Evolutionary conservation across 1,140 invertebrate genomes (phyloP), one percentile per base, ranked within the genome.

Genomic region (Drosophila sulfurigaster): DNA sequence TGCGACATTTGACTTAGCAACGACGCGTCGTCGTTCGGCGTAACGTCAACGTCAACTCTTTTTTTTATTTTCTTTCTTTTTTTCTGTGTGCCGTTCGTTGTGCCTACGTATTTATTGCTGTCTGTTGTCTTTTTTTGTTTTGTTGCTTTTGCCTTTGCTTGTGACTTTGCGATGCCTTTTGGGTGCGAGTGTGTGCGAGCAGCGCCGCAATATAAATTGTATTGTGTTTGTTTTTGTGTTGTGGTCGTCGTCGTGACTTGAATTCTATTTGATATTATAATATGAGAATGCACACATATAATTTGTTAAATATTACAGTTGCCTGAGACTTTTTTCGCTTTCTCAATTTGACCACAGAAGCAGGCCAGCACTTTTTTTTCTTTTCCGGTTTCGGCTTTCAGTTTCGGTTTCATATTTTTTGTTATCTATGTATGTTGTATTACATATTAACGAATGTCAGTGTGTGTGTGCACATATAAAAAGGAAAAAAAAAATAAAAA

Each of bases 71-170:
- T 45, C 43, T 52, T 71, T 54, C 45, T 62, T 13, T 54, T 54
- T 46, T 68, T 68, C 65, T 63, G 20, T 58, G 57, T 79, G 49
- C 62, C 43, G 54, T 71, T 71, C 46, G 64, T 60, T 67, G 59
- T 76, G 54, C 25, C 64, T 78, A 75, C 75, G 65, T 88, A 59
- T 78, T 72, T 78, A 74, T 78, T 75, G 54, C 69, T 65, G 73
- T 75, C 60, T 74, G 71, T 79, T 86, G 79, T 69, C 45, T 57
- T 58, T 25, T 25, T 72, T 82, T 75, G 83, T 8, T 70, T 63
- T 75, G 71, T 20, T 52, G 66, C 45, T 10, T 49, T 38, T 46
- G 35, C 11, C 49, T 54, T 48, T 43, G 41, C 41, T 10, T 49
- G 15, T 46, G 49, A 32, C 49, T 54, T 48, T 43, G 41, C 41